Base-by-base conservation (phyloP, 2,797 vertebrate species). In the Helarctos malayanus region DNA sequence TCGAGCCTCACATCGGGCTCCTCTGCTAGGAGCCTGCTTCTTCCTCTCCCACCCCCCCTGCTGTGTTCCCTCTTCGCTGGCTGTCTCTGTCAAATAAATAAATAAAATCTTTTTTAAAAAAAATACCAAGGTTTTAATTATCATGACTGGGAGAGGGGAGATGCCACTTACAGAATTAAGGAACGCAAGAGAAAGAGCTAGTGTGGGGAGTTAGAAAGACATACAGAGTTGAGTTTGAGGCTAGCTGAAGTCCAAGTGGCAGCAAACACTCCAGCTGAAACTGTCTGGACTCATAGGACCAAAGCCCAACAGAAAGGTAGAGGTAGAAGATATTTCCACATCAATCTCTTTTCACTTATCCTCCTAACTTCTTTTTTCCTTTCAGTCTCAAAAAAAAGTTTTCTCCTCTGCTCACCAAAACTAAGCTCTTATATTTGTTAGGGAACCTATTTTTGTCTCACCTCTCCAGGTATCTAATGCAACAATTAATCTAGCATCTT, bases 331-430 rank as follows among this genome's bases (percentile, higher is more conserved):
- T 68, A 94, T 49, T 29, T 68, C 47, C 79, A 79, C 41, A 95
- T 47, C 12, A 89, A 52, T 79, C 63, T 89, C 76, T 84, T 71
- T 86, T 90, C 61, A 73, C 65, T 76, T 61, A 47, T 27, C 45
- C 59, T 94, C 47, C 81, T 47, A 63, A 27, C 19, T n/a, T 35
- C 95, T 38, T 47, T 96, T 57, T 68, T 25, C 38, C 71, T 85
- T 92, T 90, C 10, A 57, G 3, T 69, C 79, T 92, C 92, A 87
- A 93, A 93, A 59, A 90, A 91, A 85, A 71, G 27, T 27, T 76
- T 91, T 94, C 63, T 96, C 59, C 32, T 85, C 45, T 57, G 21
- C 25, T 95, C 68, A 86, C 68, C 27, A 92, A 96, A 91, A 68
- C 76, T 59, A 81, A 92, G 45, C 10, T 92, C 56, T 89, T 85